These are phyloP conservation scores for Onthophagus sagittarius DNA, from an alignment of 2,888 invertebrate species.

Conservation along the genomic window DNA sequence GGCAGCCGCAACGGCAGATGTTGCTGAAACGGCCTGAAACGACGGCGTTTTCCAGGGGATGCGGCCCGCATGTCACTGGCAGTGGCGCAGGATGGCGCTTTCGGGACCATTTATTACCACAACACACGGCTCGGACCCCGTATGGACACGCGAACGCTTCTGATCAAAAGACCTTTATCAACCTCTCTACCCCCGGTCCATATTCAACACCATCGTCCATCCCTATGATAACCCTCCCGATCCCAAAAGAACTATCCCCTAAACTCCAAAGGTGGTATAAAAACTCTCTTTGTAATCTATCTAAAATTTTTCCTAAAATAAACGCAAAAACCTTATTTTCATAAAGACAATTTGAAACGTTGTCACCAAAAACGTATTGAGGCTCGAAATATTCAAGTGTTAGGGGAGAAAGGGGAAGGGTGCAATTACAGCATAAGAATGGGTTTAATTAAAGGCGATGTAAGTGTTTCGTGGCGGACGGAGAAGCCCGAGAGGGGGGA, in stretches of 20 bases:
- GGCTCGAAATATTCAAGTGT: background rate
- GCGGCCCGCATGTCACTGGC: slow-evolving; percentile 27
- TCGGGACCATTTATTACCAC: slow-evolving; percentile 30
- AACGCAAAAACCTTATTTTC: background rate
- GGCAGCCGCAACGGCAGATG: slow-evolving; percentile 9
- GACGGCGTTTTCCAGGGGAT: slow-evolving; percentile 15
- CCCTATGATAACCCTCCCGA: no score
- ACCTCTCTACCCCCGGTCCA: background rate
- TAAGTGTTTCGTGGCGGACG: slow-evolving; percentile 6
- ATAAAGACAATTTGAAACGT: background rate
- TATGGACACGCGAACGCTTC: slow-evolving; percentile 27
- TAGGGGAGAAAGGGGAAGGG: background rate
- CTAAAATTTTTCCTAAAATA: background rate
- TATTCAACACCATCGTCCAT: background rate
- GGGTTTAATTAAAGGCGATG: slow-evolving; percentile 9
- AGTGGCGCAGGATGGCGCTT: slow-evolving; percentile 28
- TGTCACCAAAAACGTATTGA: background rate
- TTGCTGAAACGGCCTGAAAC: slow-evolving; percentile 9
- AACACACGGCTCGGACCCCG: slow-evolving; percentile 28
- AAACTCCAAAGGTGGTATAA: background rate
- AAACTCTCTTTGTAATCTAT: background rate
- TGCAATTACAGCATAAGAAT: slow-evolving; percentile 7
- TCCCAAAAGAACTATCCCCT: background rate
- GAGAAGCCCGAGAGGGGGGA: background rate
- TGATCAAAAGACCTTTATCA: slow-evolving; percentile 15